Evolutionary conservation across 1,140 invertebrate genomes (phyloP), one percentile per base, ranked within the genome.

Genomic region (Trichonephila inaurata): DNA sequence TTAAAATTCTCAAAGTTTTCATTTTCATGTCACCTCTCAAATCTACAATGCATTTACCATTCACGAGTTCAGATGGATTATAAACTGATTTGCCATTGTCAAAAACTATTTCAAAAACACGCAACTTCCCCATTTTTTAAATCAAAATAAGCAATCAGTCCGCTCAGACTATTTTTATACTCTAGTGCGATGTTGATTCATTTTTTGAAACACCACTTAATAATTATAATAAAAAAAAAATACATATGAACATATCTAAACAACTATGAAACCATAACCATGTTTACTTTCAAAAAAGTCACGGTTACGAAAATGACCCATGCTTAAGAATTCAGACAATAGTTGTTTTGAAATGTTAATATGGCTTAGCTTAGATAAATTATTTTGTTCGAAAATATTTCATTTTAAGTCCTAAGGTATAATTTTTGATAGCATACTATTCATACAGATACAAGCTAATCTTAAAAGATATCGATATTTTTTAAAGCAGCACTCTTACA

Each of bases 21-120:
- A 96, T 96, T 95, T 96, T 96, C 95, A 96, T 95, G 92, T 96
- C 96, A 85, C 96, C 96, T 95, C 96, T 96, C 82, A 96, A 94
- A 94, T 96, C 96, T 18, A 96, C 95, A n/a, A 96, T 94, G 91
- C 96, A 96, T 94, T 95, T 95, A 19, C 96, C 96, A 51, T 94
- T 95, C 58, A 96, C 96, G 60, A 95, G 94, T 91, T 96, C 96
- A 77, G 96, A 96, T 6, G 96, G 96, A 94, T 96, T 96, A 94
- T 95, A 96, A 62, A 96, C 96, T 64, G 96, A 95, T 93, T 96
- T 96, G 92, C 96, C 96, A 86, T 95, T 95, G 85, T 95, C 94
- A 60, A 96, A 95, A 82, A 96, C 95, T 40, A 96, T 96, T 94
- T 96, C 96, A 94, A 96, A 96, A 94, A 95, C 95, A 94, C 96